Conservation (phyloP, 2,113 vertebrate genomes). For the Labeo catla region DNA sequence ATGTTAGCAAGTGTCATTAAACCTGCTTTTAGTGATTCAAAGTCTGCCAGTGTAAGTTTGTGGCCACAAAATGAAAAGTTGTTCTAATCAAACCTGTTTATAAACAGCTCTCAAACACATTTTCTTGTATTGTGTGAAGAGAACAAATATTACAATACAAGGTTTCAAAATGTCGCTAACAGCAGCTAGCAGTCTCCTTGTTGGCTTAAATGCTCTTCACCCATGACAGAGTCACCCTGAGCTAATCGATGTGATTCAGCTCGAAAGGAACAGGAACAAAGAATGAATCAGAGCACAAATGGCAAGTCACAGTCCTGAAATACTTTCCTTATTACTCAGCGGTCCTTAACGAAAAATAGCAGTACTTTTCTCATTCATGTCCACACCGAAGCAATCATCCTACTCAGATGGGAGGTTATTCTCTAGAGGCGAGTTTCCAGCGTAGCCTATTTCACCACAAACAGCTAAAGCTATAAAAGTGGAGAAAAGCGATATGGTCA, state of each 20-base stretch:
- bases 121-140: neutral
- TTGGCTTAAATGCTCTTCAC: neutral
- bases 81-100: neutral
- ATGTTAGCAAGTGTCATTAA: neutral
- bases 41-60: neutral
- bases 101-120: neutral
- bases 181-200: neutral
- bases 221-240: conserved; percentile 22
- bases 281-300: conserved; percentile 9
- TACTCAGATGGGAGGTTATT: neutral
- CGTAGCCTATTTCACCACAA: neutral
- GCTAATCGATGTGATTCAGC: neutral
- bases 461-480: neutral
- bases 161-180: neutral
- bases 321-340: neutral
- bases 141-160: neutral
- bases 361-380: conserved; percentile 7
- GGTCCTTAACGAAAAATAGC: neutral
- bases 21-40: neutral
- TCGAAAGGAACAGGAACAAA: neutral
- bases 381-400: neutral
- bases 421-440: neutral
- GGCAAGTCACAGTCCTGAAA: neutral
- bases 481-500: neutral
- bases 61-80: neutral